A percentile compares a stretch with the other conserved stretches of the same genome.
Evolutionary conservation across 2,797 vertebrate species (phyloP).

Genomic region (Mastacembelus armatus): DNA sequence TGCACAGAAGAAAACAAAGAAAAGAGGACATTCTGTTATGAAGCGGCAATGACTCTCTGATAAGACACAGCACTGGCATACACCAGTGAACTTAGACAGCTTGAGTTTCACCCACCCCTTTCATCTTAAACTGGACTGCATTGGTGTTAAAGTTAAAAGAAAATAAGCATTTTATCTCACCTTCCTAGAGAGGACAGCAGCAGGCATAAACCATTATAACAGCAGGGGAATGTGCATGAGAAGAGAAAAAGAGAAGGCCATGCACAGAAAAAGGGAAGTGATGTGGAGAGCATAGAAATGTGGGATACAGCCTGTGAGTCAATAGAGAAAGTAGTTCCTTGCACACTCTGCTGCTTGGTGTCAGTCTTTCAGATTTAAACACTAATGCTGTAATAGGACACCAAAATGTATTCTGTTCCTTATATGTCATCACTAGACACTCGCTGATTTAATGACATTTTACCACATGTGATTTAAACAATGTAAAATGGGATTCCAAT

Average conservation of each 20-base stretch:
- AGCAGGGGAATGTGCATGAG: conserved; percentile 29
- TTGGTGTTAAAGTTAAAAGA: conserved; percentile 58
- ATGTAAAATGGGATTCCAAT: neutral
- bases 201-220: conserved; percentile 33
- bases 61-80: conserved; percentile 51
- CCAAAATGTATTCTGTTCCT: conserved; percentile 8
- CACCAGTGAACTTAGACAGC: conserved; percentile 43
- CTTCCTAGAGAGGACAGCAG: conserved; percentile 46
- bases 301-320: conserved; percentile 49
- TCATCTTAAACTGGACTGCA: conserved; percentile 64
- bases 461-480: neutral
- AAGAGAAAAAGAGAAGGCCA: conserved; percentile 55
- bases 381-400: conserved; percentile 13
- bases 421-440: conserved; percentile 18
- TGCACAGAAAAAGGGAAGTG: conserved; percentile 45
- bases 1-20: conserved; percentile 21
- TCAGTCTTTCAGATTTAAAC: conserved; percentile 10
- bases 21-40: conserved; percentile 4
- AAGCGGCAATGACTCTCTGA: conserved; percentile 44
- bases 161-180: conserved; percentile 60
- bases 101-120: conserved; percentile 57
- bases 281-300: conserved; percentile 43
- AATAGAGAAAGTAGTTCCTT: conserved; percentile 61
- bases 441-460: neutral
- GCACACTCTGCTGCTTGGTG: conserved; percentile 12